Conservation (phyloP, 2,113 vertebrate species). For the Planiliza haematocheilus region DNA sequence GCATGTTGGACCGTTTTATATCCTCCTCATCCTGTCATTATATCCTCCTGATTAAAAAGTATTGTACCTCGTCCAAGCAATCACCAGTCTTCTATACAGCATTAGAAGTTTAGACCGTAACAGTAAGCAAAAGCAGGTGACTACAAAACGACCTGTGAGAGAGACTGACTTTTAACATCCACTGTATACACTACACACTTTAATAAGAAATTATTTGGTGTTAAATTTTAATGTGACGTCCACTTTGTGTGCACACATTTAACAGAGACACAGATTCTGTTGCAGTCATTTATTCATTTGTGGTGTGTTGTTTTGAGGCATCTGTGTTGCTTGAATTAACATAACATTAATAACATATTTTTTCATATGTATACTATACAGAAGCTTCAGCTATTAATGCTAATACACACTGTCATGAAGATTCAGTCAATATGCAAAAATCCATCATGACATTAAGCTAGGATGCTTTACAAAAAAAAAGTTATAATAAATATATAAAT, state of each 20-base stretch:
- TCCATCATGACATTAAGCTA: background rate
- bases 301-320: slow-evolving; percentile 56
- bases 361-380: slow-evolving; percentile 1
- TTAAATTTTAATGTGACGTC: slow-evolving; percentile 63
- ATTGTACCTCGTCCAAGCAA: background rate
- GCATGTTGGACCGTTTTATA: no score
- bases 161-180: slow-evolving; percentile 67
- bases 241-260: slow-evolving; percentile 60
- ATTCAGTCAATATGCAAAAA: background rate
- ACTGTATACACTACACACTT: slow-evolving; percentile 61
- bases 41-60: background rate
- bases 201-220: slow-evolving; percentile 64
- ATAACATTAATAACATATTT: slow-evolving; percentile 3
- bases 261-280: slow-evolving; percentile 47
- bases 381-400: slow-evolving; percentile 12
- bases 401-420: background rate
- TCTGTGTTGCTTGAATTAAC: slow-evolving; percentile 33
- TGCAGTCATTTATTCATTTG: slow-evolving; percentile 42
- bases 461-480: background rate
- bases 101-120: no score
- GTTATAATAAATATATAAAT: background rate
- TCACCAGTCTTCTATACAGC: background rate
- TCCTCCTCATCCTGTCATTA: no score
- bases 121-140: slow-evolving; percentile 59
- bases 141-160: slow-evolving; percentile 70